A percentile compares a stretch with the other conserved stretches of the same genome.
Evolutionary conservation across 2,113 vertebrate genomes (phyloP).

Genomic region (Physeter macrocephalus): DNA sequence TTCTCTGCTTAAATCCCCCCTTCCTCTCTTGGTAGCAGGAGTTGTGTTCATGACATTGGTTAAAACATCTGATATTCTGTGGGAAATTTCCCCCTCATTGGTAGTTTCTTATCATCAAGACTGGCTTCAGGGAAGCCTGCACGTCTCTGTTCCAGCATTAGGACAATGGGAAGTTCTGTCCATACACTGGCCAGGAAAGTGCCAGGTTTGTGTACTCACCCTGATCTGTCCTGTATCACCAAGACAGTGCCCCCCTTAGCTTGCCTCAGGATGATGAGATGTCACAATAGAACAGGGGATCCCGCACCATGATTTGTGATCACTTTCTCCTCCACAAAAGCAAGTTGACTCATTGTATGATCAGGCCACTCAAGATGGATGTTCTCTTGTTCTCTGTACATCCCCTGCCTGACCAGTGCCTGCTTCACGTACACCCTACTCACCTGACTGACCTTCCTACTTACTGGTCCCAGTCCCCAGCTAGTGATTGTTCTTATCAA

Average conservation of each 20-base stretch:
- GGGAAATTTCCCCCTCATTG: not conserved
- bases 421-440: not conserved
- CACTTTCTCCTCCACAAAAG: not conserved
- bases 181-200: not conserved
- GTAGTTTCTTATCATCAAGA: not conserved
- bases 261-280: not conserved
- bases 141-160: not conserved
- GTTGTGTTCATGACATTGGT: not conserved
- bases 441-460: not conserved
- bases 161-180: not conserved
- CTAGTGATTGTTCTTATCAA: not conserved
- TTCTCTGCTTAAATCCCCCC: not conserved
- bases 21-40: not conserved
- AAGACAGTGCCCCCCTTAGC: not conserved
- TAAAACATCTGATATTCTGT: not conserved
- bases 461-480: not conserved
- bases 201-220: not conserved
- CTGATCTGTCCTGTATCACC: not conserved
- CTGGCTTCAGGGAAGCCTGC: not conserved
- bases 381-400: not conserved
- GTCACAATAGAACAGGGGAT: not conserved
- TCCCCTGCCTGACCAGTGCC: not conserved
- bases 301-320: not conserved
- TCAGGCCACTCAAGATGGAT: not conserved
- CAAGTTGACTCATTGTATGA: not conserved